Percentiles rank a stretch among this genome's conserved stretches.
Evolutionary conservation across 2,113 vertebrate genomes (phyloP).

Genomic region (Ailuropoda melanoleuca): DNA sequence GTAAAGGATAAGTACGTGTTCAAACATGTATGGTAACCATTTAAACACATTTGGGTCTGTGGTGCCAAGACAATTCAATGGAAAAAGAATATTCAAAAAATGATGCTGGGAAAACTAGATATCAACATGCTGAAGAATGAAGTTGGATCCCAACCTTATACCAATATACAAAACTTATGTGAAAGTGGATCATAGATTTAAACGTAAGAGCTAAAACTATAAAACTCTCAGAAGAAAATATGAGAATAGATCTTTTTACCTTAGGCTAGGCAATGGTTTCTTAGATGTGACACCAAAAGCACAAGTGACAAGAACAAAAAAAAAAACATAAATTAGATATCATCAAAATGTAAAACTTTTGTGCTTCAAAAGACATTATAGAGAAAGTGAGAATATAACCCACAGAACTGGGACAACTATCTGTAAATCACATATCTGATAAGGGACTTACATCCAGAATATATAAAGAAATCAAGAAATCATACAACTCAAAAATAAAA

Average conservation of each 20-base stretch:
- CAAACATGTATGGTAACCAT: neutral
- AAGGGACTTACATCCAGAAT: neutral
- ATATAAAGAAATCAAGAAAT: neutral
- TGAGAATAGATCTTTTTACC: neutral
- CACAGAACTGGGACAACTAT: neutral
- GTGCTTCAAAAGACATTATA: neutral
- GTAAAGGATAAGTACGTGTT: neutral
- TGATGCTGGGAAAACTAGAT: neutral
- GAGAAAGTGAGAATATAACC: neutral
- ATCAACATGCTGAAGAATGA: neutral
- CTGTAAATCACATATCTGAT: neutral
- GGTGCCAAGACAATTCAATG: neutral
- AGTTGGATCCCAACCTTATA: neutral
- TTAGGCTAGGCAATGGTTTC: neutral
- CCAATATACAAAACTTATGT: neutral
- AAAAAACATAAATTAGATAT: neutral
- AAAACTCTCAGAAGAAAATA: neutral
- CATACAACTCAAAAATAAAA: neutral
- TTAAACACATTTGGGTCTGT: neutral
- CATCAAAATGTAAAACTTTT: conserved; percentile 5
- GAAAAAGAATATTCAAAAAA: neutral
- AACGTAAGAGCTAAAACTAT: neutral
- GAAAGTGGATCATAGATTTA: neutral
- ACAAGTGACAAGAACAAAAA: neutral
- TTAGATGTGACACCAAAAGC: neutral